Conservation (phyloP, 2,797 vertebrate genomes). For the Myoxocephalus aenaeus region DNA sequence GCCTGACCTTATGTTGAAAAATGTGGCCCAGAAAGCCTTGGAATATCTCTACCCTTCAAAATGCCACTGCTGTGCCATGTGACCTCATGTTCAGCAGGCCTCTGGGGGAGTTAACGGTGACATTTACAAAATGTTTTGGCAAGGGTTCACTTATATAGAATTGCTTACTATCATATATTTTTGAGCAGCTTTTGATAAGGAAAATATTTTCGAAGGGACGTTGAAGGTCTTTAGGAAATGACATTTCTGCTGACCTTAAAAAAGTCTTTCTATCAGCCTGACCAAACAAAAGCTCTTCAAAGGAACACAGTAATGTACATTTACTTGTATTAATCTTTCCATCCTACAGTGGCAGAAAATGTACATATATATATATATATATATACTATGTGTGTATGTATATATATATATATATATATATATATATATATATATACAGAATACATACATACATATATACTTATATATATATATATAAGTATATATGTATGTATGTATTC, state of each 20-base stretch:
- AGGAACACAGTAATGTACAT: conserved; percentile 34
- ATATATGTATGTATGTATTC: too few relatives aligned
- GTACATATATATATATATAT: neutral
- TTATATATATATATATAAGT: too few relatives aligned
- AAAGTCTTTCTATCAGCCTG: conserved; percentile 42
- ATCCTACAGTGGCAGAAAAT: conserved; percentile 17
- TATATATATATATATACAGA: too few relatives aligned
- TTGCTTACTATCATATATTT: conserved; percentile 64
- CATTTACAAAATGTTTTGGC: conserved; percentile 66
- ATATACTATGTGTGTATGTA: too few relatives aligned
- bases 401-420: too few relatives aligned
- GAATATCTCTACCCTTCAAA: conserved; percentile 58
- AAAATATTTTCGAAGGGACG: conserved; percentile 51
- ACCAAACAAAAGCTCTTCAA: conserved; percentile 42
- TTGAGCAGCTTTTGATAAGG: conserved; percentile 65
- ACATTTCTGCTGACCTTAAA: conserved; percentile 68
- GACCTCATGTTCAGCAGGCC: conserved; percentile 63
- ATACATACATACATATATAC: too few relatives aligned
- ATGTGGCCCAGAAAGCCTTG: conserved; percentile 11
- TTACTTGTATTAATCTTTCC: conserved; percentile 29
- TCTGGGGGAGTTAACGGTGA: conserved; percentile 68
- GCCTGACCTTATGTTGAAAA: conserved; percentile 23
- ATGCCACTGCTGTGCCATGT: conserved; percentile 57
- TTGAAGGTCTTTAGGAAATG: conserved; percentile 54
- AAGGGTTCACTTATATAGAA: conserved; percentile 54